These are phyloP conservation scores for Galbula dea DNA, from an alignment of 2,113 vertebrate genomes.

Conservation along the genomic window DNA sequence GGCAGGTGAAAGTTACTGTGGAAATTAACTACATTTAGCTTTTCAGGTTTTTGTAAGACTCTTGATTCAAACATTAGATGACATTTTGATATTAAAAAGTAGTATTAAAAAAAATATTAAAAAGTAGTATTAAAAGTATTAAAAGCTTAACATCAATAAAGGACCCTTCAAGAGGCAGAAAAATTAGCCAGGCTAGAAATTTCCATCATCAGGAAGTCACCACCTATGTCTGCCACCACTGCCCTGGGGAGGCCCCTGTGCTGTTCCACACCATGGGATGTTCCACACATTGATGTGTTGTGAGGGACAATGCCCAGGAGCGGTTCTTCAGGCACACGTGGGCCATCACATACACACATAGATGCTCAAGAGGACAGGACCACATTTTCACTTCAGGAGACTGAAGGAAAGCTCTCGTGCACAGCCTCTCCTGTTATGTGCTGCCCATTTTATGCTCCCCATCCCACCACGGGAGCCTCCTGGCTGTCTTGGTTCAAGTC, in stretches of 20 bases:
- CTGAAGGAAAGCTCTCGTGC: not conserved
- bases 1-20: not conserved
- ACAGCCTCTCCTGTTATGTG: not conserved
- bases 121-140: too few species aligned
- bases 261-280: rapidly evolving
- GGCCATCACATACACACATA: too few species aligned
- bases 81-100: not conserved
- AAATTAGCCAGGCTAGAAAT: not conserved
- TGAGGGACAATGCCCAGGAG: rapidly evolving
- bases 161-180: not conserved
- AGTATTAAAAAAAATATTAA: not conserved
- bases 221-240: rapidly evolving
- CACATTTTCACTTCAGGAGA: not conserved
- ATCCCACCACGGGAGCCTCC: rapidly evolving
- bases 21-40: not conserved
- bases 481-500: not conserved
- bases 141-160: not conserved
- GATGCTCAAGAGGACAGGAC: rapidly evolving
- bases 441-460: not conserved
- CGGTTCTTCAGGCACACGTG: rapidly evolving
- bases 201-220: not conserved
- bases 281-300: rapidly evolving
- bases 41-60: not conserved
- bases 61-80: not conserved
- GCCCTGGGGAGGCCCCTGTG: rapidly evolving